Evolutionary conservation across 2,888 invertebrate species (phyloP).

Genomic region (Luffia ferchaultella): DNA sequence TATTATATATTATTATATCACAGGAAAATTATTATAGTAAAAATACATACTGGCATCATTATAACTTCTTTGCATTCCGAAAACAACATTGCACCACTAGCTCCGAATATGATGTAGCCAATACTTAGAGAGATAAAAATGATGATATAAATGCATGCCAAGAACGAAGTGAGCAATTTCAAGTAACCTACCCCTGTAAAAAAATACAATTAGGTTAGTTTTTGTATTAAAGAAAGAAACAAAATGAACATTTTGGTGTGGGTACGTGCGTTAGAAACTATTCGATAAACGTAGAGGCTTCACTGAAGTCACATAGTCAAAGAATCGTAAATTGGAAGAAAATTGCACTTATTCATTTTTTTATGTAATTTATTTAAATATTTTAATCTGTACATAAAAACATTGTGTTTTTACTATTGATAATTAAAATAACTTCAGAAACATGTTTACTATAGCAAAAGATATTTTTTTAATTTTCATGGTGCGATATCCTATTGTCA

Average conservation of each 20-base stretch:
- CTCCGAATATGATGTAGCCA: slow-evolving; percentile 64
- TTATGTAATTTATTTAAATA: not conserved
- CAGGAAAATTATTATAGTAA: too few relatives aligned
- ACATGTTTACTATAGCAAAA: too few relatives aligned
- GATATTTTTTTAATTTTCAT: too few relatives aligned
- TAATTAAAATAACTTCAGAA: too few relatives aligned
- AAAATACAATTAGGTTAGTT: slow-evolving; percentile 8
- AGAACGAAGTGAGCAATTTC: slow-evolving; percentile 60
- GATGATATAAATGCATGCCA: slow-evolving; percentile 64
- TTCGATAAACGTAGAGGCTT: too few relatives aligned
- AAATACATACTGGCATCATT: slow-evolving; percentile 42
- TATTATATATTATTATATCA: too few relatives aligned
- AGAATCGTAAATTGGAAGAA: not conserved
- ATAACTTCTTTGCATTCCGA: slow-evolving; percentile 52
- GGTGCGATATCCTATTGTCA: too few relatives aligned
- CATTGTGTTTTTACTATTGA: too few relatives aligned
- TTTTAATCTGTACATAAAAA: too few relatives aligned
- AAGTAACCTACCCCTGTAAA: slow-evolving; percentile 70
- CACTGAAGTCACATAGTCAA: too few relatives aligned
- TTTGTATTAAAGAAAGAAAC: not conserved
- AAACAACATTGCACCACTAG: slow-evolving; percentile 63
- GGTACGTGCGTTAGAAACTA: too few relatives aligned
- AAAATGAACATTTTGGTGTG: too few relatives aligned
- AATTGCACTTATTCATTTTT: not conserved
- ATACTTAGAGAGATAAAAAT: slow-evolving; percentile 63